Base-by-base conservation (phyloP, 1,140 invertebrate species). In the Asbolus verrucosus region DNA sequence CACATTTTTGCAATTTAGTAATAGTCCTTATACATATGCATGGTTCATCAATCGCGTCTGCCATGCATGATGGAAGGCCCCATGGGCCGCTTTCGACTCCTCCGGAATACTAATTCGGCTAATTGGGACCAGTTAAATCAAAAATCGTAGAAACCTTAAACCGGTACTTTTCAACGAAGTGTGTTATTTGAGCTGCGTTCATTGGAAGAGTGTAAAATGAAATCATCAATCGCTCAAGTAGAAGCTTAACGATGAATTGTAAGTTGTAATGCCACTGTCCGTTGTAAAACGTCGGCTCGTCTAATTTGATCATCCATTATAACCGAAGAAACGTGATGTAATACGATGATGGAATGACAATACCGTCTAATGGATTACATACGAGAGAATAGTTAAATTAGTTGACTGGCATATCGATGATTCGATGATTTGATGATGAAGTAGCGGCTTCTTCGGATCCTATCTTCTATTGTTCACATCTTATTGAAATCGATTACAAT, bases 331-430 rank as follows among this genome's bases (percentile, higher is more conserved):
- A 62, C 59, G 39, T 61, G 54, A 61, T 61, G 54, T 61, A 61
- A 61, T 33, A 61, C n/a, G 54, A n/a, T 68, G 66, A 68, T 60
- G 38, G 50, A 68, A 60, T 43, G 66, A 68, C 66, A 68, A 68
- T 68, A 60, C 39, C 16, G 11, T 19, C 66, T 68, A 68, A 68
- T 68, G 66, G 66, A 68, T 60, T 60, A 68, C 59, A 54, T 68
- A 61, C 36, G 50, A 60, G 31, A 61, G 66, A 68, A 68, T 68
- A 63, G 61, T 63, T 63, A 63, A 63, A 63, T 63, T 63, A 63
- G 61, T 63, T 39, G 61, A 39, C n/a, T 63, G 61, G 61, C 33
- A 63, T 63, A 63, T 63, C 61, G 61, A 63, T 63, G 60, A 38
- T 62, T 59, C 50, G 24, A 11, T 60, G 54, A 43, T 43, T 50